Percentiles rank a stretch among this genome's conserved stretches.
phyloP scores from a whole-genome alignment of 2,113 vertebrate genomes.

The Noctilio leporinus region DNA sequence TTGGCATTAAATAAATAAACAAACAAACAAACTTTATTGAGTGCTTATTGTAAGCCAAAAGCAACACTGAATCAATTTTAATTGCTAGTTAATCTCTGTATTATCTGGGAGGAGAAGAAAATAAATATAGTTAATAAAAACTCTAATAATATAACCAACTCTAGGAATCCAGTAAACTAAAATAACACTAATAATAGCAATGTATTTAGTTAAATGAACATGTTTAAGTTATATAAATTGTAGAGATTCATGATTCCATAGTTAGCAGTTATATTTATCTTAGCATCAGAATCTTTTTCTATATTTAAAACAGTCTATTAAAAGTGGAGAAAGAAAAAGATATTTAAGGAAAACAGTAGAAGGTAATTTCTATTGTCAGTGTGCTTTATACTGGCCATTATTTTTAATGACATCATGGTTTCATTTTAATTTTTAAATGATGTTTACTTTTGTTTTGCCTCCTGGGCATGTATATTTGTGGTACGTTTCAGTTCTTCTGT shows the following conservation, averaged over 20 bases:
- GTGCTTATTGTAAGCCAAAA: not conserved
- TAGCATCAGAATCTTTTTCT: not conserved
- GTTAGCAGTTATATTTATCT: not conserved
- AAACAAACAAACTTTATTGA: not conserved
- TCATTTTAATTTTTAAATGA: slow-evolving; percentile 9
- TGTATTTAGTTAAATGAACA: slow-evolving; percentile 27
- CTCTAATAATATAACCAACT: not conserved
- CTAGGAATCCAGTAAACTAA: not conserved
- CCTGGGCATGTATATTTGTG: slow-evolving; percentile 6
- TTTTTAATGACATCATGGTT: slow-evolving; percentile 46
- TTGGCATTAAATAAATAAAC: not conserved
- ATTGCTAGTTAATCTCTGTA: slow-evolving; percentile 8
- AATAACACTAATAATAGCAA: slow-evolving; percentile 33
- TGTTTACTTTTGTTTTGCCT: slow-evolving; percentile 13
- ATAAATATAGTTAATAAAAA: not conserved
- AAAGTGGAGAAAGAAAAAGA: not conserved
- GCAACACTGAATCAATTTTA: not conserved
- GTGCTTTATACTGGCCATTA: slow-evolving; percentile 9
- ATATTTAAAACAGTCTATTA: not conserved
- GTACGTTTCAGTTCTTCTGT: not conserved
- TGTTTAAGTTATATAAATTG: not conserved
- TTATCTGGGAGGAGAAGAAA: not conserved
- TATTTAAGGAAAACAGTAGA: slow-evolving; percentile 8
- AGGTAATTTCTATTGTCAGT: not conserved
- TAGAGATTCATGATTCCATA: not conserved